Evolutionary conservation across 2,888 invertebrate species (phyloP), one percentile per base, ranked within the genome.

Genomic region (Mesorhabditis belari): DNA sequence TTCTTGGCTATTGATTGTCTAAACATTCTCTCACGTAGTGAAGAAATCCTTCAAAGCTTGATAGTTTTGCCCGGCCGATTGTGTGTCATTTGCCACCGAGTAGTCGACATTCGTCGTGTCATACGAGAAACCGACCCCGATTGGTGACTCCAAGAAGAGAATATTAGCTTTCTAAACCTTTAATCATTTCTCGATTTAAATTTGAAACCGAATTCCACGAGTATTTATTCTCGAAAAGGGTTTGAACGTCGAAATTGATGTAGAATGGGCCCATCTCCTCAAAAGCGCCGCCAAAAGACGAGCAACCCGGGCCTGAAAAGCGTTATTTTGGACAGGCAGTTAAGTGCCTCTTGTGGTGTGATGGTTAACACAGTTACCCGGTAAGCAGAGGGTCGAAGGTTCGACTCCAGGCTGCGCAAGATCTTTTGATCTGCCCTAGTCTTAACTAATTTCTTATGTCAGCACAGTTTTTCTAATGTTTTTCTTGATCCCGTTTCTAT

Each of bases 81-180:
- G 69, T 53, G 74, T 72, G 53, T 77, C 77, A 35, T 71, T 68
- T 24, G 72, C 75, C 5, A 55, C 28, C 57, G 61, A 64, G 61
- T 57, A 67, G 23, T 61, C 57, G 12, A 63, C 63, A 23, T 51
- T 60, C 3, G 52, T 59, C 0, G 65, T 72, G 55, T 67, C 65
- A 62, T 76, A 77, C 81, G 85, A 77, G 57, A 71, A 77, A n/a
- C 77, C 77, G 35, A 75, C 75, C 23, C 77, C 77, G 56, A 77
- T 74, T 24, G 85, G 85, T 3, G 85, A 81, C 71, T 85, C 85
- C 61, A 85, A 61, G 65, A 82, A 85, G 50, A 85, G 65, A 60
- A 85, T 82, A 70, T 85, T 85, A 24, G 84, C 83, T 25, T 81
- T 71, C 83, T 84, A 57, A 49, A 73, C 63, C 28, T 27, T 9